A percentile compares a stretch with the other conserved stretches of the same genome.
Evolutionary conservation across 2,888 invertebrate genomes (phyloP).

Genomic region (Hartigia nigra): DNA sequence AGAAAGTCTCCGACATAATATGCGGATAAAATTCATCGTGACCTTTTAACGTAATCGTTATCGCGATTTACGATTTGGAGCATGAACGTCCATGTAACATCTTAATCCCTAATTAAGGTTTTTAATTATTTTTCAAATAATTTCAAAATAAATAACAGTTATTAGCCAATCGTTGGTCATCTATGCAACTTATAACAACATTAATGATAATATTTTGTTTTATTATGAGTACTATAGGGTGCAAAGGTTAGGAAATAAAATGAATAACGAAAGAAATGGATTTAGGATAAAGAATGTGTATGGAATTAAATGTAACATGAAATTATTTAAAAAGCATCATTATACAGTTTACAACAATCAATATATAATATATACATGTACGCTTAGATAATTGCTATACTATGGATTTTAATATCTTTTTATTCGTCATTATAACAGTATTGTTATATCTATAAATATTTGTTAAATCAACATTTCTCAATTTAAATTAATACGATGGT

Average conservation of each 20-base stretch:
- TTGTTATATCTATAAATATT: neutral
- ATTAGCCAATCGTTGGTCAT: neutral
- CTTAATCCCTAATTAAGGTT: neutral
- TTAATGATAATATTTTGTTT: neutral
- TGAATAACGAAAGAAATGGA: slow-evolving; percentile 11
- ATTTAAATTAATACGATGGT: neutral
- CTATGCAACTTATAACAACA: neutral
- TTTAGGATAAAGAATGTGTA: slow-evolving; percentile 18
- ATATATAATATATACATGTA: neutral
- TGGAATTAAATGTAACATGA: slow-evolving; percentile 3
- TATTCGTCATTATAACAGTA: neutral
- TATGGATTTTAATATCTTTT: neutral
- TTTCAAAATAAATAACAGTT: neutral
- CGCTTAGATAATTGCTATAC: neutral
- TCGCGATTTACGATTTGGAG: neutral
- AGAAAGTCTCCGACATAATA: neutral
- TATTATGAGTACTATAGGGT: neutral
- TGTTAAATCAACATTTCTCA: neutral
- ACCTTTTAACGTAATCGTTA: neutral
- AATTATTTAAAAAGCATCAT: neutral
- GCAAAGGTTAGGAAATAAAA: slow-evolving; percentile 17
- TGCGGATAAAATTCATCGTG: neutral
- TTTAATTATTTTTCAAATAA: neutral
- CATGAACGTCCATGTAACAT: neutral
- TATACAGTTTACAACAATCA: neutral